phyloP scores from a whole-genome alignment of 2,888 invertebrate species.

The Anaspis maculata region DNA sequence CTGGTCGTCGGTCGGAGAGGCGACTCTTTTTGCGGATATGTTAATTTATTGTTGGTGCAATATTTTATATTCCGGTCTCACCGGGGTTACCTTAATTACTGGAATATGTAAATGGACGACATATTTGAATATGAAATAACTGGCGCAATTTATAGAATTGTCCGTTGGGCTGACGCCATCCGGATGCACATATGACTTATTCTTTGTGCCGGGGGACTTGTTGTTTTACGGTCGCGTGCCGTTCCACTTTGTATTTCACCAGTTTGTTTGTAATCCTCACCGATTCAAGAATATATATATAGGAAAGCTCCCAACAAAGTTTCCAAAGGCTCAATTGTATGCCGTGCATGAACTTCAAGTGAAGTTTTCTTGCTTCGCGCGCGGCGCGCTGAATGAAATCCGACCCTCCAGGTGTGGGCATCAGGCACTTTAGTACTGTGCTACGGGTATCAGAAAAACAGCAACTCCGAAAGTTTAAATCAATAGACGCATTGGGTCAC shows the following conservation, averaged over 20 bases:
- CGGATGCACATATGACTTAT: constrained; percentile 31
- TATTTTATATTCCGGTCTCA: constrained; percentile 29
- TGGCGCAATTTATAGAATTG: constrained; percentile 33
- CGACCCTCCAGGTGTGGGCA: no score
- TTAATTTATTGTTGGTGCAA: constrained; percentile 29
- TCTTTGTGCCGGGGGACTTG: no score
- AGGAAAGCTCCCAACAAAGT: no score
- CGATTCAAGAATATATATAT: no score
- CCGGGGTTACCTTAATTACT: constrained; percentile 37
- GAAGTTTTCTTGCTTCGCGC: no score
- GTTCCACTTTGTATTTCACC: not conserved
- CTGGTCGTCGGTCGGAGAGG: constrained; percentile 9
- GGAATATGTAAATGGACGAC: constrained; percentile 39
- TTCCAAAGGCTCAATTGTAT: no score
- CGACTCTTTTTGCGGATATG: constrained; percentile 32
- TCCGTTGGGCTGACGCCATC: constrained; percentile 25
- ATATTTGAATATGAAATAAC: constrained; percentile 36
- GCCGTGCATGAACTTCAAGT: no score
- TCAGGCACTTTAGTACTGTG: no score
- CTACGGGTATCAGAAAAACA: no score
- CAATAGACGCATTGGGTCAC: no score
- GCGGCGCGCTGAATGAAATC: no score
- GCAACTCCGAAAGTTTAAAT: no score
- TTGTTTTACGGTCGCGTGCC: constrained; percentile 24
- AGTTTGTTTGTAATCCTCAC: not conserved